Conservation (phyloP, 92 coral and sea anemone genomes). For the Palythoa grandiflora region DNA sequence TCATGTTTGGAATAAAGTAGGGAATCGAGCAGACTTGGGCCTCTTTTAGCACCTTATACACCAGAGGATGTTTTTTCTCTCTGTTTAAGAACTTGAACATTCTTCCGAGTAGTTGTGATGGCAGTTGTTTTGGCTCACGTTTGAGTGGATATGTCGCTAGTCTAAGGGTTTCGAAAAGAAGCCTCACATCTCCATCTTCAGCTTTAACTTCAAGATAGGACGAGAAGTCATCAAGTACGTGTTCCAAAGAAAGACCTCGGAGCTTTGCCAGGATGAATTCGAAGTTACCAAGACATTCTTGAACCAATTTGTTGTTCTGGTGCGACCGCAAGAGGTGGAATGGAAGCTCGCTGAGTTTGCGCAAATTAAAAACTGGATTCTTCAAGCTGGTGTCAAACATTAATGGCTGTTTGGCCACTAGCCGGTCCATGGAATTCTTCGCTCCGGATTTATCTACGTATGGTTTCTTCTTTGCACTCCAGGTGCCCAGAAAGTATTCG, state of each 20-base stretch:
- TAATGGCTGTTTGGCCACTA: slow-evolving; percentile 87
- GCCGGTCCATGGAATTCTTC: slow-evolving; percentile 82
- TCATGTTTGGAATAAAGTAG: slow-evolving; percentile 89
- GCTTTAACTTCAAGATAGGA: slow-evolving; percentile 75
- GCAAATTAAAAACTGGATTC: slow-evolving; percentile 82
- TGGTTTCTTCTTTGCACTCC: slow-evolving; percentile 93
- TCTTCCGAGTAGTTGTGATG: slow-evolving; percentile 94
- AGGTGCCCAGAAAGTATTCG: slow-evolving; percentile 91
- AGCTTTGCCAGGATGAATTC: slow-evolving; percentile 91
- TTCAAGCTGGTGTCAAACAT: slow-evolving; percentile 81
- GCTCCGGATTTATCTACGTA: slow-evolving; percentile 87
- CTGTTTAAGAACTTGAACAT: slow-evolving; percentile 87
- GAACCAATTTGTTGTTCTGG: slow-evolving; percentile 72
- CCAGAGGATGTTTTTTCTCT: slow-evolving; percentile 73
- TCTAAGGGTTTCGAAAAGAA: slow-evolving; percentile 85
- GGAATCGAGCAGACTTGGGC: slow-evolving; percentile 76
- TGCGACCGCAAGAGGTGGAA: slow-evolving; percentile 82
- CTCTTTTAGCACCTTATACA: slow-evolving; percentile 81
- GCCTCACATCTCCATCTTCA: slow-evolving; percentile 83
- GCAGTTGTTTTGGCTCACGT: slow-evolving; percentile 84
- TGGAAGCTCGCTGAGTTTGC: slow-evolving; percentile 93
- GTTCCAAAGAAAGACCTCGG: slow-evolving; percentile 77
- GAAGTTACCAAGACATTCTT: slow-evolving; percentile 85
- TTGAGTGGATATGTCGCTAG: slow-evolving; percentile 82
- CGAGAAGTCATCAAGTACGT: slow-evolving; percentile 80